Percentiles rank a stretch among this genome's conserved stretches.
These are phyloP conservation scores for Eristalinus aeneus DNA, from an alignment of 2,888 invertebrate species.

Conservation along the genomic window DNA sequence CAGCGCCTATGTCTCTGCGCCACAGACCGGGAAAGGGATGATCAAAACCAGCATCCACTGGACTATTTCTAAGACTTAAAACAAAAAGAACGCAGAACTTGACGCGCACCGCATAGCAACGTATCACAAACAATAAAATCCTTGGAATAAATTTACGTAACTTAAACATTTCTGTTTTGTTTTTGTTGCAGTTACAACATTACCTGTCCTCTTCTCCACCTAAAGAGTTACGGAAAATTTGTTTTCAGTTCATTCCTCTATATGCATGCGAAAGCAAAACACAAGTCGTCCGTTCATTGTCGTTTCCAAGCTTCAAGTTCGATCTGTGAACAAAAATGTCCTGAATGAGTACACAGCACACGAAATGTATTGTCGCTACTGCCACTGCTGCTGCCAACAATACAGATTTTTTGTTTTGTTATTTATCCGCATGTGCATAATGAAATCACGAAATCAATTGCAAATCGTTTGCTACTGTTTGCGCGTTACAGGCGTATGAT, in stretches of 20 bases:
- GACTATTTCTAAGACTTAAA: too few species aligned
- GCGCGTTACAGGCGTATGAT: slow-evolving; percentile 54
- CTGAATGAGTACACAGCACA: slow-evolving; percentile 41
- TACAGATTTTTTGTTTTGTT: slow-evolving; percentile 51
- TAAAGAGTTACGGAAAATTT: slow-evolving; percentile 57
- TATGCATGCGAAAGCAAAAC: not conserved
- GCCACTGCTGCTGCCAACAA: slow-evolving; percentile 21
- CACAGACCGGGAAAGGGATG: too few species aligned
- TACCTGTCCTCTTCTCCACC: slow-evolving; percentile 17
- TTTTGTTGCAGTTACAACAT: not conserved
- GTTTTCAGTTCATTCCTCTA: slow-evolving; percentile 50
- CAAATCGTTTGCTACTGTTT: slow-evolving; percentile 71
- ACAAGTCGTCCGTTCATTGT: not conserved
- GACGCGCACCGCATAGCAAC: too few species aligned
- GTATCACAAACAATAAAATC: slow-evolving; percentile 11
- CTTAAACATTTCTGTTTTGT: not conserved
- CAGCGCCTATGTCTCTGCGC: too few species aligned
- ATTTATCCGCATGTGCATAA: slow-evolving; percentile 61
- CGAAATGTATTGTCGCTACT: slow-evolving; percentile 15
- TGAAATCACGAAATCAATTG: slow-evolving; percentile 71
- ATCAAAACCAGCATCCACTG: too few species aligned
- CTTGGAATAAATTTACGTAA: slow-evolving; percentile 44
- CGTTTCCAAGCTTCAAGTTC: slow-evolving; percentile 41
- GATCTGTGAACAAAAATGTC: slow-evolving; percentile 29
- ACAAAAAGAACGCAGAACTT: too few species aligned